A percentile compares a stretch with the other conserved stretches of the same genome.
Conservation (phyloP, 2,888 invertebrate species). For the Megalurothrips usitatus region DNA sequence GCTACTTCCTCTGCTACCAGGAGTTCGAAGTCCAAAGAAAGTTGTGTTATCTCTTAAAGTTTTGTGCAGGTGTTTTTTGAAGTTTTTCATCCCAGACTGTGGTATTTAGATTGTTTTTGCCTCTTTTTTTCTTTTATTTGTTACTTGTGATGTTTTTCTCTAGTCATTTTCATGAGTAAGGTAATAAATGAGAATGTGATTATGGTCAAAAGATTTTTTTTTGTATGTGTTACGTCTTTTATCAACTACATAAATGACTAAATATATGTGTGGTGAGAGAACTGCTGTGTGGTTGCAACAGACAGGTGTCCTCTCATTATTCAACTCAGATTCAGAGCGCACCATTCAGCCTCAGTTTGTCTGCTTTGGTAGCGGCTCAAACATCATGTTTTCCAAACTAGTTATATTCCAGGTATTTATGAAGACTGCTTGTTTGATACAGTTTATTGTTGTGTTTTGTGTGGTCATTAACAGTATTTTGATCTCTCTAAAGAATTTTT, state of each 20-base stretch:
- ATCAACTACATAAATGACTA: neutral
- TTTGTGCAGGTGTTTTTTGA: neutral
- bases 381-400: conserved; percentile 4
- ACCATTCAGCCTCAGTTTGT: neutral
- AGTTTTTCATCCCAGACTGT: neutral
- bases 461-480: conserved; percentile 21
- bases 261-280: neutral
- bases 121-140: neutral
- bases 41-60: conserved; percentile 21
- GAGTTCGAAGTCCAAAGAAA: conserved; percentile 18
- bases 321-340: neutral
- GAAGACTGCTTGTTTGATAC: neutral
- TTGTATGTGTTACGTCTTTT: conserved; percentile 22
- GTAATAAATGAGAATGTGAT: neutral
- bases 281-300: neutral
- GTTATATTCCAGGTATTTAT: conserved; percentile 12
- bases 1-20: neutral
- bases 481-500: neutral
- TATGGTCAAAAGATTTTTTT: neutral
- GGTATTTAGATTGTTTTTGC: neutral
- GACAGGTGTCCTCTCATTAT: neutral
- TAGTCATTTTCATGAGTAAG: conserved; percentile 12
- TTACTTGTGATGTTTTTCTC: conserved; percentile 24
- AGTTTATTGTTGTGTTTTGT: conserved; percentile 24
- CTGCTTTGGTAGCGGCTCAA: neutral